Conservation (phyloP, 2,888 invertebrate species). For the Xestia ashworthii region DNA sequence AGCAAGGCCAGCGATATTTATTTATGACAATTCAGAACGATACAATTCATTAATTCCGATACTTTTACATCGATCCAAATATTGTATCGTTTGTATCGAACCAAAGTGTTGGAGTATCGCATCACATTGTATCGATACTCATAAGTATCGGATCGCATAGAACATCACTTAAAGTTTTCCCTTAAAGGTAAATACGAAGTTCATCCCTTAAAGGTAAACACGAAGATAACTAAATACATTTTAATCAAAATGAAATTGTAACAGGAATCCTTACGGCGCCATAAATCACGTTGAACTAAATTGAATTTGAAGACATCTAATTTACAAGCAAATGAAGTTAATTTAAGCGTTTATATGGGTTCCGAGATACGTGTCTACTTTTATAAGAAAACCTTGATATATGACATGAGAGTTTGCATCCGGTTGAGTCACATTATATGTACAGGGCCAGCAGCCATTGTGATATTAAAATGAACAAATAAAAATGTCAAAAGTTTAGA, state of each 20-base stretch:
- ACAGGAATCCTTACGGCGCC: slow-evolving; percentile 39
- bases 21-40: not conserved
- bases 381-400: not conserved
- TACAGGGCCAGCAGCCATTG: not conserved
- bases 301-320: slow-evolving; percentile 63
- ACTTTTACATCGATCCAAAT: not conserved
- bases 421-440: not conserved
- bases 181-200: slow-evolving; percentile 11
- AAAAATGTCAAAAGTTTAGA: not conserved
- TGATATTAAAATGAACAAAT: not conserved
- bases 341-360: slow-evolving; percentile 51
- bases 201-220: slow-evolving; percentile 12
- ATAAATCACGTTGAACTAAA: slow-evolving; percentile 59
- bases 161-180: not conserved
- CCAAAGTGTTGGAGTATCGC: not conserved
- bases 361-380: slow-evolving; percentile 19
- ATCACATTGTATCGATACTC: not conserved
- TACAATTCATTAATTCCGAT: not conserved
- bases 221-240: slow-evolving; percentile 27
- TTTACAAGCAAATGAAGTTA: slow-evolving; percentile 53
- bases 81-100: not conserved
- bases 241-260: slow-evolving; percentile 45
- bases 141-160: not conserved
- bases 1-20: no score
- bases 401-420: not conserved